phyloP scores from a whole-genome alignment of 2,888 invertebrate genomes.

The Drosophila nr. perissopoda region DNA sequence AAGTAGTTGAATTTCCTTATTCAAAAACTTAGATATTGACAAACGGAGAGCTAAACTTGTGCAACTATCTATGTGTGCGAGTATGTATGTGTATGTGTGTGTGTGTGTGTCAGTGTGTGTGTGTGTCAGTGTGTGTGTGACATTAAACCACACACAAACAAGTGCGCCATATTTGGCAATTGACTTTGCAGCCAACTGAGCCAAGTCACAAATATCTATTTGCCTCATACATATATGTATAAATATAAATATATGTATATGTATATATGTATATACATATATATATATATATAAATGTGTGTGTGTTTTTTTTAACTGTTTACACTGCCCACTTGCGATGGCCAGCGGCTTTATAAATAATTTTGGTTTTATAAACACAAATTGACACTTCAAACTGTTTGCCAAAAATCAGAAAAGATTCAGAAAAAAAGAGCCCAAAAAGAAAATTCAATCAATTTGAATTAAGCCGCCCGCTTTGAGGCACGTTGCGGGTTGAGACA shows the following conservation, averaged over 20 bases:
- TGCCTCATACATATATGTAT: constrained; percentile 41
- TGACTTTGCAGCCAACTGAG: constrained; percentile 78
- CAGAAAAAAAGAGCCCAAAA: constrained; percentile 14
- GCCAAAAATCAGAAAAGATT: constrained; percentile 49
- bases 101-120: constrained; percentile 27
- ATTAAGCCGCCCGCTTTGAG: constrained; percentile 55
- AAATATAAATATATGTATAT: constrained; percentile 6
- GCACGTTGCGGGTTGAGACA: constrained; percentile 43
- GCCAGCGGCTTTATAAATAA: constrained; percentile 69
- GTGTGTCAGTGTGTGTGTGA: constrained; percentile 55
- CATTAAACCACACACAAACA: constrained; percentile 76
- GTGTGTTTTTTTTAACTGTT: constrained; percentile 61
- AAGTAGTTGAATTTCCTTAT: constrained; percentile 80
- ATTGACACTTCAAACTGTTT: constrained; percentile 76
- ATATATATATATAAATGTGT: neutral
- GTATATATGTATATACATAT: constrained; percentile 6
- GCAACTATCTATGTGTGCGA: constrained; percentile 31
- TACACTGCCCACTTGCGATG: constrained; percentile 70
- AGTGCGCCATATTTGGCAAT: constrained; percentile 81
- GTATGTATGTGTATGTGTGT: constrained; percentile 40
- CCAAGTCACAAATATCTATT: constrained; percentile 56
- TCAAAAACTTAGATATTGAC: constrained; percentile 72
- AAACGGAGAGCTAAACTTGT: constrained; percentile 70
- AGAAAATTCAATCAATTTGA: constrained; percentile 66
- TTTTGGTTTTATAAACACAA: constrained; percentile 76